These are phyloP conservation scores for Perca flavescens DNA, from an alignment of 2,113 vertebrate species.

Conservation along the genomic window DNA sequence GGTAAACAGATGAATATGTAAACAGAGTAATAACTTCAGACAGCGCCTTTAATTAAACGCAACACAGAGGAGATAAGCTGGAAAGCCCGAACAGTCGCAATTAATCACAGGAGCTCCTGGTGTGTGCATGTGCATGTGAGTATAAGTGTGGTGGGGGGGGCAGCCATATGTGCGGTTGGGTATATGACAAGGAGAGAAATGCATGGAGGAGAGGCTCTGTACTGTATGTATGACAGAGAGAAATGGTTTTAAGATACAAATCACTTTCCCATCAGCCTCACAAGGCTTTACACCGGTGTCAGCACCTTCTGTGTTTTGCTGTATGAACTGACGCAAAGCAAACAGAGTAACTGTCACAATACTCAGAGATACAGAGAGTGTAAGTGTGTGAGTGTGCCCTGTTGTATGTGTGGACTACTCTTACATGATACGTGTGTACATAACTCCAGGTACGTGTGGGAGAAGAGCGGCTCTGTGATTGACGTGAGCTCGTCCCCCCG, in stretches of 20 bases:
- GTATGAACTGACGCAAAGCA: conserved; percentile 47
- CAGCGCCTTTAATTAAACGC: conserved; percentile 86
- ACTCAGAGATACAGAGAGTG: conserved; percentile 8
- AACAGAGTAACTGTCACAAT: conserved; percentile 54
- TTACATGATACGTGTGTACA: neutral
- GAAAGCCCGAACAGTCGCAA: conserved; percentile 78
- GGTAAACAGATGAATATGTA: conserved; percentile 86
- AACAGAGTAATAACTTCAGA: conserved; percentile 87
- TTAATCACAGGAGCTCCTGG: conserved; percentile 74
- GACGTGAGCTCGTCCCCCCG: conserved; percentile 86
- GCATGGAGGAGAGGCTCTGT: conserved; percentile 5
- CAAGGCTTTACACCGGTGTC: conserved; percentile 57
- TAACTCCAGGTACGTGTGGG: conserved; percentile 91
- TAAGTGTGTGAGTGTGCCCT: neutral
- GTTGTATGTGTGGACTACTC: neutral
- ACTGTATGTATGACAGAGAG: conserved; percentile 33
- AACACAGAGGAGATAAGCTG: conserved; percentile 83
- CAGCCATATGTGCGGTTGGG: conserved; percentile 24
- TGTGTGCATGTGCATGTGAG: conserved; percentile 41
- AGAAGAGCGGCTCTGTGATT: conserved; percentile 89
- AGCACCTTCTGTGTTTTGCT: conserved; percentile 46
- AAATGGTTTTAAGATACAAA: conserved; percentile 58
- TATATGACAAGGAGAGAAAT: conserved; percentile 38
- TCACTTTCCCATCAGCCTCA: conserved; percentile 50
- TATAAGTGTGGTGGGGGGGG: neutral